Evolutionary conservation across 2,113 vertebrate species (phyloP).

Genomic region (Lagopus leucura): DNA sequence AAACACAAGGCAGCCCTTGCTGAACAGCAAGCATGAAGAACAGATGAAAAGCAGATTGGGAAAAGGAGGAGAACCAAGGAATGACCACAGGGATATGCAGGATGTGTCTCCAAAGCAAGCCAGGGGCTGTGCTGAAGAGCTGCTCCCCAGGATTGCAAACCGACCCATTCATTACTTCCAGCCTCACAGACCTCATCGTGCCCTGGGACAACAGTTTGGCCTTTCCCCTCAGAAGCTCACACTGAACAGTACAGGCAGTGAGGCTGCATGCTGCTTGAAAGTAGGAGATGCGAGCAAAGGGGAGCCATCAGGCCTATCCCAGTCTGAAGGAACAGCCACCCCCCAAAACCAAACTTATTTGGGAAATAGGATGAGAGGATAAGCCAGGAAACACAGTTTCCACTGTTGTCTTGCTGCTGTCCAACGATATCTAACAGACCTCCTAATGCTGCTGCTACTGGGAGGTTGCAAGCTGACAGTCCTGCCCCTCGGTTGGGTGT

Average conservation of each 20-base stretch:
- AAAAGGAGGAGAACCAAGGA: neutral
- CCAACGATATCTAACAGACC: neutral
- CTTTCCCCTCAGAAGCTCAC: neutral
- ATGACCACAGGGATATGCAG: neutral
- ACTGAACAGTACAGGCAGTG: accelerated
- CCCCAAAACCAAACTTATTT: neutral
- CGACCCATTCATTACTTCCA: neutral
- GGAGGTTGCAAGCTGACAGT: neutral
- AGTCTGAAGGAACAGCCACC: neutral
- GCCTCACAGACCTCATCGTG: neutral
- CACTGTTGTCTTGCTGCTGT: neutral
- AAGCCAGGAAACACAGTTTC: neutral
- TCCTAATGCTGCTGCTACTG: neutral
- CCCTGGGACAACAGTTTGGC: neutral
- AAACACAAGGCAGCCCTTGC: neutral
- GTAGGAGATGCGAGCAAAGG: accelerated
- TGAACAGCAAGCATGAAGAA: neutral
- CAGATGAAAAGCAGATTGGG: neutral
- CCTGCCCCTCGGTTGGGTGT: neutral
- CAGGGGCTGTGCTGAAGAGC: neutral
- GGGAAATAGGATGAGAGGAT: neutral
- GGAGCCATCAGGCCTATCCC: neutral
- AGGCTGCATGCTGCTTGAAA: neutral
- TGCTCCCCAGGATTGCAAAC: neutral
- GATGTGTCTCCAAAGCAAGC: neutral